Percentiles rank a stretch among this genome's conserved stretches.
phyloP scores from a whole-genome alignment of 2,888 invertebrate species.

The Drosophila nr. perissopoda region DNA sequence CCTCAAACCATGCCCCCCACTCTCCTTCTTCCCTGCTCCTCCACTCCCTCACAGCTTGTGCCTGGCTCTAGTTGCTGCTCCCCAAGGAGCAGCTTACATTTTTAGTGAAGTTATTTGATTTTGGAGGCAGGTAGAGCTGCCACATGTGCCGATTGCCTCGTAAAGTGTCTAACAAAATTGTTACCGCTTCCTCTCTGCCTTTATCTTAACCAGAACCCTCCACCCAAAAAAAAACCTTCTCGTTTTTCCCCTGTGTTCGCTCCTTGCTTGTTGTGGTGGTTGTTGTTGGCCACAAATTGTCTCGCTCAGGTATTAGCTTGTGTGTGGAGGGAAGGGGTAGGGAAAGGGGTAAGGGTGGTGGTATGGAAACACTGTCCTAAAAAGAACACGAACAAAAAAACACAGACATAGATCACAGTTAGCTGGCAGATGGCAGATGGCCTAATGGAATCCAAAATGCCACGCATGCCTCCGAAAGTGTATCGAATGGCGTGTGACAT shows the following conservation, averaged over 20 bases:
- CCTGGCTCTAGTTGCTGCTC: not conserved
- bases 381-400: not conserved
- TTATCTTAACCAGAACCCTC: not conserved
- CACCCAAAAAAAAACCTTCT: not conserved
- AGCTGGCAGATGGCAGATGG: constrained; percentile 60
- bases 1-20: not conserved
- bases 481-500: constrained; percentile 17
- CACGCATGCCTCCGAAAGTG: not conserved
- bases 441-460: constrained; percentile 45
- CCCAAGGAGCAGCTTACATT: constrained; percentile 50
- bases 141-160: constrained; percentile 62
- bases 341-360: not conserved
- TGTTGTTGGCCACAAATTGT: constrained; percentile 5
- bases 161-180: constrained; percentile 56
- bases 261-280: not conserved
- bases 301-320: constrained; percentile 22
- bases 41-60: not conserved
- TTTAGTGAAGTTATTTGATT: constrained; percentile 71
- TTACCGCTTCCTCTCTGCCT: constrained; percentile 21
- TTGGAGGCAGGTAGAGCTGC: constrained; percentile 34
- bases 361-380: constrained; percentile 2
- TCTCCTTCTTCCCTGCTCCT: too few relatives aligned
- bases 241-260: not conserved
- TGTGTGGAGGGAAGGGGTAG: not conserved
- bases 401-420: constrained; percentile 48